A percentile compares a stretch with the other conserved stretches of the same genome.
These are phyloP conservation scores for Clarias batrachus DNA, from an alignment of 2,113 vertebrate species.

Conservation along the genomic window DNA sequence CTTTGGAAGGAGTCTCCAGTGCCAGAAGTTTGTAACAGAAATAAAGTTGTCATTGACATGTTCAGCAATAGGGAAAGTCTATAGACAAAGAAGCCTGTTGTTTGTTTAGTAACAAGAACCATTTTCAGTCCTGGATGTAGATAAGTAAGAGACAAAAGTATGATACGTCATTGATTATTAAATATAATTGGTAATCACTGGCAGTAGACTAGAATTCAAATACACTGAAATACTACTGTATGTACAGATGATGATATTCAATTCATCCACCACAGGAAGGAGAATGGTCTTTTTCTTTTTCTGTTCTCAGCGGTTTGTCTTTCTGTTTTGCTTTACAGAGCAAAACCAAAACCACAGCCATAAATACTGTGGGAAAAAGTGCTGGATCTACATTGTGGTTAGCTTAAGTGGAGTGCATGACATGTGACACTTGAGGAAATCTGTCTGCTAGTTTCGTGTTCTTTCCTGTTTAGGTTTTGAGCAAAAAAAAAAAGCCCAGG, in stretches of 20 bases:
- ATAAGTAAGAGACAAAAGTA: background rate
- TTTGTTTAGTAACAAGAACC: background rate
- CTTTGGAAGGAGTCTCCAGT: background rate
- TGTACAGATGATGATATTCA: background rate
- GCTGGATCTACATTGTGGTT: constrained; percentile 34
- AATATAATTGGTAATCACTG: background rate
- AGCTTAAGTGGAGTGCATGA: background rate
- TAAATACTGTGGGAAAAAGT: constrained; percentile 26
- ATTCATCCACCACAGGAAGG: background rate
- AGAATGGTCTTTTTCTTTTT: constrained; percentile 9
- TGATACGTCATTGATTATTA: background rate
- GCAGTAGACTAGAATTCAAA: background rate
- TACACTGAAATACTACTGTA: background rate
- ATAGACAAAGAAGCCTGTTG: too few species aligned
- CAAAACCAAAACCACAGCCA: constrained; percentile 42
- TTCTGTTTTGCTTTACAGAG: constrained; percentile 30
- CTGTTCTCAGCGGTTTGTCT: constrained; percentile 27
- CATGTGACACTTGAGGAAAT: background rate
- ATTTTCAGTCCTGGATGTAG: background rate
- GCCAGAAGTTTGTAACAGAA: background rate
- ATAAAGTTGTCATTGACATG: too few species aligned
- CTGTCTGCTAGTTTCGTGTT: constrained; percentile 2
- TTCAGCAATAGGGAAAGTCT: too few species aligned
- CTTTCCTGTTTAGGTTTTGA: background rate
- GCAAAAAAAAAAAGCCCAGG: background rate